A percentile compares a stretch with the other conserved stretches of the same genome.
These are phyloP conservation scores for Lithobates sylvaticus DNA, from an alignment of 2,797 vertebrate genomes.

Conservation along the genomic window DNA sequence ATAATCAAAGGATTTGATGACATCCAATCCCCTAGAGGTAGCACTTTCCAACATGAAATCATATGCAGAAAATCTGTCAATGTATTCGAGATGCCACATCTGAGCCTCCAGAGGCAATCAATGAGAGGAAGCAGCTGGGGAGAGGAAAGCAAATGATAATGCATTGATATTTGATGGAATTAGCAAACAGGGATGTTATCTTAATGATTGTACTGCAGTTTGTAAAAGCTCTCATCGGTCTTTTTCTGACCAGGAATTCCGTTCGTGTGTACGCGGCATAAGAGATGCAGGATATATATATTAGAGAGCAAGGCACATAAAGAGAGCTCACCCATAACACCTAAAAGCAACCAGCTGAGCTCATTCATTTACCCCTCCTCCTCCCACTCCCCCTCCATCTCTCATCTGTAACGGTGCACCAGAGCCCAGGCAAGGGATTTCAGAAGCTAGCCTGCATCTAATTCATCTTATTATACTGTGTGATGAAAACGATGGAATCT, in stretches of 20 bases:
- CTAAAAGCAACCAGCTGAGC: conserved; percentile 65
- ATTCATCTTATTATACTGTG: neutral
- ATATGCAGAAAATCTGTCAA: conserved; percentile 25
- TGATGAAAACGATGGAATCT: neutral
- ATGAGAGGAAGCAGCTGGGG: conserved; percentile 44
- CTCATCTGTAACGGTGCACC: conserved; percentile 29
- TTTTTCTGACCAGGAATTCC: too few relatives aligned
- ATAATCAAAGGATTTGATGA: conserved; percentile 2
- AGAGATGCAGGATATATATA: conserved; percentile 50
- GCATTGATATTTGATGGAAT: conserved; percentile 34
- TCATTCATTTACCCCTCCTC: conserved; percentile 46
- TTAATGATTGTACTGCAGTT: neutral
- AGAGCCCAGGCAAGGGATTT: neutral
- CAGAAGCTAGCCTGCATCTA: conserved; percentile 14
- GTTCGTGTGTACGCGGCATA: too few relatives aligned
- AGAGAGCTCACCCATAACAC: conserved; percentile 58
- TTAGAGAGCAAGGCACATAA: conserved; percentile 32
- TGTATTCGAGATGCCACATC: neutral
- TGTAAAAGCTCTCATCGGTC: too few relatives aligned
- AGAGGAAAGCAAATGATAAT: conserved; percentile 18
- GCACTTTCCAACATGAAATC: neutral
- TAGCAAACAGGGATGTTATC: neutral
- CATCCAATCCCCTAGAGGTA: neutral
- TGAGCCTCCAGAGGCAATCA: conserved; percentile 30
- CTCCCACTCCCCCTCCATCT: conserved; percentile 57